Conservation (phyloP, 2,113 vertebrate genomes). For the Sylvia atricapilla region DNA sequence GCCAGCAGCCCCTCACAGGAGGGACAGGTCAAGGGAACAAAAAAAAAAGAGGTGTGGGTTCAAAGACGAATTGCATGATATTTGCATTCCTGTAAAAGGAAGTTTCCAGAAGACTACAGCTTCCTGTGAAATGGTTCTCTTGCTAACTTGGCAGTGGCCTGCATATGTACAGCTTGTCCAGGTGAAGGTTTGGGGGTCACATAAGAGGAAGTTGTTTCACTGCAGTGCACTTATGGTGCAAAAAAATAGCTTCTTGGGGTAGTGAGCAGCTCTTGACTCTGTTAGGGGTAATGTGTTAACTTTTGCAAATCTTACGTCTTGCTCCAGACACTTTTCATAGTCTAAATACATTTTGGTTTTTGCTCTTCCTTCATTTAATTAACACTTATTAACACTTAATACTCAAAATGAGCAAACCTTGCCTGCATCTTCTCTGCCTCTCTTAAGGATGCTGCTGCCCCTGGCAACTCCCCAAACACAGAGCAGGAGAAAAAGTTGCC, state of each 20-base stretch:
- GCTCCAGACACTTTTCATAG: background rate
- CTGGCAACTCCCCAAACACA: background rate
- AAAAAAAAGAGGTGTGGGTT: background rate
- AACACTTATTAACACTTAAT: background rate
- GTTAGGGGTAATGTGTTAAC: background rate
- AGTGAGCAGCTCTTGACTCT: background rate
- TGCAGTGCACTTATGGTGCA: background rate
- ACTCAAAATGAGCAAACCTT: background rate
- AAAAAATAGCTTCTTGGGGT: background rate
- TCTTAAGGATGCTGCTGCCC: background rate
- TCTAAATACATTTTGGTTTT: background rate
- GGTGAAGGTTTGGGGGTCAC: conserved; percentile 35
- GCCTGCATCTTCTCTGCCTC: background rate
- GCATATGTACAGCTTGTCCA: background rate
- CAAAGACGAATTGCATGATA: background rate
- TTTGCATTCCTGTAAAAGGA: background rate
- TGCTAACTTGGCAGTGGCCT: background rate
- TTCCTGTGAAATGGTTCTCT: background rate
- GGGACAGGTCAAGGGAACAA: background rate
- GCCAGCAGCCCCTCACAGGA: background rate
- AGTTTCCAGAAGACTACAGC: background rate
- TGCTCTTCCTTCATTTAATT: background rate
- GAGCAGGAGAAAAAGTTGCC: background rate
- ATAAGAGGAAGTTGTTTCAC: background rate
- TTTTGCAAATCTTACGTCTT: background rate